These are phyloP conservation scores for Butorides virescens DNA, from an alignment of 2,113 vertebrate genomes.

Conservation along the genomic window DNA sequence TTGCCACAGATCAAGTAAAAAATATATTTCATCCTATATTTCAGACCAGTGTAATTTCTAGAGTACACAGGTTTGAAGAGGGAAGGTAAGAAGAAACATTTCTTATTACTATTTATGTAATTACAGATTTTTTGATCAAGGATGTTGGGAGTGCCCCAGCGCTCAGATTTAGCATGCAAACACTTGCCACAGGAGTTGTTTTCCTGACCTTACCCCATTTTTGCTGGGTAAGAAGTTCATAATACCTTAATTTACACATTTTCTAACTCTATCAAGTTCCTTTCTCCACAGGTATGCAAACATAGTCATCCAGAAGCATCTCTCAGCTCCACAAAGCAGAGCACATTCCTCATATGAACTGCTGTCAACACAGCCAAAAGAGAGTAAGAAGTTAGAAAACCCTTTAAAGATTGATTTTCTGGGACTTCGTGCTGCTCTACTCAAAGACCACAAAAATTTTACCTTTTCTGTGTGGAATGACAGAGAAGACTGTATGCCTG, in stretches of 20 bases:
- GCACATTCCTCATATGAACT: background rate
- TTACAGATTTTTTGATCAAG: background rate
- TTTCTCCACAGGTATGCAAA: background rate
- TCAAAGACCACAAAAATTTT: background rate
- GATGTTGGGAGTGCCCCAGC: background rate
- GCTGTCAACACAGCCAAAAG: background rate
- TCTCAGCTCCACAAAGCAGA: background rate
- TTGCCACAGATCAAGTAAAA: background rate
- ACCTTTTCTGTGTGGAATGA: background rate
- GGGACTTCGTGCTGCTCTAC: background rate
- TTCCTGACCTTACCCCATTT: background rate
- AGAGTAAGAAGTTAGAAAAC: background rate
- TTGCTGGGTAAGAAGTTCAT: background rate
- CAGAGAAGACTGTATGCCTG: background rate
- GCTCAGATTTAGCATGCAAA: background rate
- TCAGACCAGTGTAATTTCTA: background rate
- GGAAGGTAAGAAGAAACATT: background rate
- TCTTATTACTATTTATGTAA: background rate
- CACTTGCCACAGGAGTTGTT: background rate
- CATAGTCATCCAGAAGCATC: background rate
- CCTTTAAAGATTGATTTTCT: background rate
- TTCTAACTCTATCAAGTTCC: background rate
- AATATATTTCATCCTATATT: background rate
- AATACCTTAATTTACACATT: background rate
- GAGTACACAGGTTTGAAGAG: background rate